Evolutionary conservation across 2,888 invertebrate species (phyloP).

Genomic region (Tupiocoris notatus): DNA sequence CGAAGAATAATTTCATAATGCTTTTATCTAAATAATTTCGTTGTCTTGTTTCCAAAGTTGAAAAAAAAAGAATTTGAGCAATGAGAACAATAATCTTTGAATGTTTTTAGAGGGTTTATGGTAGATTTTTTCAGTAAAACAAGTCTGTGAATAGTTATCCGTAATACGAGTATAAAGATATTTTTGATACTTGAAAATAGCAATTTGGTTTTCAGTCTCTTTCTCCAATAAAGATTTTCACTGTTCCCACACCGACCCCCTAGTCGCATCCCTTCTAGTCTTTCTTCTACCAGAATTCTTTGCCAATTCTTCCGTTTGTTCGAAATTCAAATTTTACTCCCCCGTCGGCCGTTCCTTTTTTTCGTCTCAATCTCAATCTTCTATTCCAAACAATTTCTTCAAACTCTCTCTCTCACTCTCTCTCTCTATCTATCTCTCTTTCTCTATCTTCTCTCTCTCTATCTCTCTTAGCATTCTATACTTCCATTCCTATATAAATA

Average conservation of each 20-base stretch:
- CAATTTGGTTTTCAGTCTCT: conserved; percentile 4
- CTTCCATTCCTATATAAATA: no score
- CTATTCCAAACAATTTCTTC: not conserved
- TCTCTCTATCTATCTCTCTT: not conserved
- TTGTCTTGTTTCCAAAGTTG: not conserved
- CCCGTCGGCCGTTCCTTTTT: not conserved
- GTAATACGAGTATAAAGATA: conserved; percentile 25
- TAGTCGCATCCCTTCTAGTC: not conserved
- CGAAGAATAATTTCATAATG: not conserved
- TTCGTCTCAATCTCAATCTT: not conserved
- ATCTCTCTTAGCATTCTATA: no score
- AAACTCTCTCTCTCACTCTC: not conserved
- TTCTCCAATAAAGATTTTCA: not conserved
- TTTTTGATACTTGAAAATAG: conserved; percentile 39
- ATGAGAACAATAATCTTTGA: conserved; percentile 35
- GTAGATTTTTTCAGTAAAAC: conserved; percentile 34
- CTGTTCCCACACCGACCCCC: not conserved
- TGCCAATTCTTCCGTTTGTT: not conserved
- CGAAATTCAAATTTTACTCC: not conserved
- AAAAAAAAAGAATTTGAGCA: not conserved
- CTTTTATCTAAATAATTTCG: not conserved
- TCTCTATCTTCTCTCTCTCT: not conserved
- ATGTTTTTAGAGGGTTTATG: conserved; percentile 14
- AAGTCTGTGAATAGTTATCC: conserved; percentile 34
- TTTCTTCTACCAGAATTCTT: not conserved